Conservation (phyloP, 2,888 invertebrate genomes). For the Cataglyphis cursor region DNA sequence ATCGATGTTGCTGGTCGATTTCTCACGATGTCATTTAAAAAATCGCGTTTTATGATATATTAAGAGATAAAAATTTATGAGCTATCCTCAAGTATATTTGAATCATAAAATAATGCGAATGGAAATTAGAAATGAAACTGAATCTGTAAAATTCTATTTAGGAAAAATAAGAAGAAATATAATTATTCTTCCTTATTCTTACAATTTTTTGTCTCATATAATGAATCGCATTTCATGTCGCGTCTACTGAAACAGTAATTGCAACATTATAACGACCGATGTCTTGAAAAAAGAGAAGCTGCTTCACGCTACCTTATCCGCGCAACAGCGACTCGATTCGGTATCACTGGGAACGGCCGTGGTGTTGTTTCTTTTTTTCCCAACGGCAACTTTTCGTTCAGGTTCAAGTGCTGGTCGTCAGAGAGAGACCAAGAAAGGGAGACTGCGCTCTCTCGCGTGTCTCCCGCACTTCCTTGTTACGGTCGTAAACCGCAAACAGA, state of each 20-base stretch:
- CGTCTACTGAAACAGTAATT: neutral
- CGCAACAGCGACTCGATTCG: neutral
- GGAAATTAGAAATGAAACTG: neutral
- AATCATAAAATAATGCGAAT: neutral
- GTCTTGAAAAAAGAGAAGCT: constrained; percentile 13
- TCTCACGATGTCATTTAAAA: neutral
- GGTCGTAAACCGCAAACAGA: constrained; percentile 55
- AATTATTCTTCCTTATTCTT: neutral
- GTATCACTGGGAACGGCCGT: constrained; percentile 39
- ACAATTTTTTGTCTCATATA: neutral
- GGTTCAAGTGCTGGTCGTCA: constrained; percentile 35
- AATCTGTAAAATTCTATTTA: neutral
- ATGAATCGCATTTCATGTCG: neutral
- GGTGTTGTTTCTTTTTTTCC: constrained; percentile 48
- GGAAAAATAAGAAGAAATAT: neutral
- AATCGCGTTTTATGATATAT: neutral
- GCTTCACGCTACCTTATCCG: constrained; percentile 50
- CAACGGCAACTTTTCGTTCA: constrained; percentile 62
- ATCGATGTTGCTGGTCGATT: neutral
- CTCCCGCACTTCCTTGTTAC: constrained; percentile 69
- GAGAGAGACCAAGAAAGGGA: neutral
- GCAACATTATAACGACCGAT: neutral
- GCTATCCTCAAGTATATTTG: neutral
- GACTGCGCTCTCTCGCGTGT: constrained; percentile 61
- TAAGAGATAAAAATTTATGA: neutral